Evolutionary conservation across 2,113 vertebrate genomes (phyloP).

Genomic region (Megalops atlanticus): DNA sequence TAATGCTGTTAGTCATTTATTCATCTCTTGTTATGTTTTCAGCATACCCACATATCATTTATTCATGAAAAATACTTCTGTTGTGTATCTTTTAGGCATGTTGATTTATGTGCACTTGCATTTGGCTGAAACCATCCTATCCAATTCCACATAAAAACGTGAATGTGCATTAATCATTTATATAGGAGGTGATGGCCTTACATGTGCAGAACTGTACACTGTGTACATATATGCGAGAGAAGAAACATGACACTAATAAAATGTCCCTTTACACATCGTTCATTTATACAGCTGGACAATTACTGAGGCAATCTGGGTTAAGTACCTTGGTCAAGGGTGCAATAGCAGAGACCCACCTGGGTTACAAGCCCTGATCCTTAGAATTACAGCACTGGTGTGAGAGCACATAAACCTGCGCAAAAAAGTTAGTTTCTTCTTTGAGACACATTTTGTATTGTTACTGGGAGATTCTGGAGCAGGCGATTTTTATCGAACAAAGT

Average conservation of each 20-base stretch:
- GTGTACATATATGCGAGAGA: background rate
- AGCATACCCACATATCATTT: background rate
- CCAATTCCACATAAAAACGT: background rate
- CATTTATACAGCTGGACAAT: too few relatives aligned
- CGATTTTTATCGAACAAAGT: background rate
- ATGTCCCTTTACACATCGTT: background rate
- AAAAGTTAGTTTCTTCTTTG: background rate
- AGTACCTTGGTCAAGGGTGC: too few relatives aligned
- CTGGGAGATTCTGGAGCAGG: background rate
- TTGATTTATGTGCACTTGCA: background rate
- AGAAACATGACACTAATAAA: background rate
- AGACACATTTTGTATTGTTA: background rate
- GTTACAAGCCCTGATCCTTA: too few relatives aligned
- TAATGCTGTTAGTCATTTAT: slow-evolving; percentile 1
- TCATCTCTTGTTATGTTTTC: slow-evolving; percentile 1
- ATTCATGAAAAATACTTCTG: background rate
- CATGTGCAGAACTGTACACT: background rate
- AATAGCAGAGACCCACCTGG: too few relatives aligned
- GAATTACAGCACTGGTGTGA: too few relatives aligned
- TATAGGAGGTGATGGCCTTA: background rate
- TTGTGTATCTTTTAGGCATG: background rate
- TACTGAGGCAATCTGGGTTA: too few relatives aligned
- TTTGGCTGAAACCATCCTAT: background rate
- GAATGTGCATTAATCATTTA: background rate
- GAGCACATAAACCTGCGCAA: too few relatives aligned